Evolutionary conservation across 2,888 invertebrate species (phyloP), one percentile per base, ranked within the genome.

Genomic region (Trissonchulus sp.): DNA sequence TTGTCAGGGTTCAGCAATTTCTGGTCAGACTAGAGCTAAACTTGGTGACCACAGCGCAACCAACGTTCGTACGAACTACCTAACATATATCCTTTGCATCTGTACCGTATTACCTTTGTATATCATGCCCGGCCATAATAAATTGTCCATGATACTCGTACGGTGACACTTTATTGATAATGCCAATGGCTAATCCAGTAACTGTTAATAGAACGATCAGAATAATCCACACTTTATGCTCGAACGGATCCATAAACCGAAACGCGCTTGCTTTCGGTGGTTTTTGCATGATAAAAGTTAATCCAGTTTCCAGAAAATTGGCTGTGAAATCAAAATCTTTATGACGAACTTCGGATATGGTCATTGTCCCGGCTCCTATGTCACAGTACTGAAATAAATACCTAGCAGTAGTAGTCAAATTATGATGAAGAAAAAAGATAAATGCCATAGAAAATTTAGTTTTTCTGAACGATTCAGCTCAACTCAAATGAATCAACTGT

Each of bases 271-370:
- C 15, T 15, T 28, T n/a, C 8, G 15, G 8, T 28, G 8, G 8
- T 65, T 18, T 65, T 28, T 65, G 8, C 33, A 65, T 30, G 8
- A 65, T 34, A 28, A 65, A 65, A 15, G 35, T 34, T 33, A 65
- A 34, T 8, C 68, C 68, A 28, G 68, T 33, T 34, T 30, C 31
- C 8, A 65, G 28, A 18, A 30, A 65, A n/a, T 8, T 28, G n/a
- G 33, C 35, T 15, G 68, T 65, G 68, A 65, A 65, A 65, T 65
- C 68, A 65, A 65, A 65, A 33, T 65, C 68, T 30, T 65, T 8
- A 65, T 33, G 31, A 15, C 68, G 8, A 8, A 33, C 33, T 15
- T 28, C 68, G 8, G 68, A 65, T 8, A 65, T 65, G 8, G 68
- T 34, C 8, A 65, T 8, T 15, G 35, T 65, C 8, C 68, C 68